A percentile compares a stretch with the other conserved stretches of the same genome.
These are phyloP conservation scores for Callopanchax toddi DNA, from an alignment of 2,113 vertebrate species.

Conservation along the genomic window DNA sequence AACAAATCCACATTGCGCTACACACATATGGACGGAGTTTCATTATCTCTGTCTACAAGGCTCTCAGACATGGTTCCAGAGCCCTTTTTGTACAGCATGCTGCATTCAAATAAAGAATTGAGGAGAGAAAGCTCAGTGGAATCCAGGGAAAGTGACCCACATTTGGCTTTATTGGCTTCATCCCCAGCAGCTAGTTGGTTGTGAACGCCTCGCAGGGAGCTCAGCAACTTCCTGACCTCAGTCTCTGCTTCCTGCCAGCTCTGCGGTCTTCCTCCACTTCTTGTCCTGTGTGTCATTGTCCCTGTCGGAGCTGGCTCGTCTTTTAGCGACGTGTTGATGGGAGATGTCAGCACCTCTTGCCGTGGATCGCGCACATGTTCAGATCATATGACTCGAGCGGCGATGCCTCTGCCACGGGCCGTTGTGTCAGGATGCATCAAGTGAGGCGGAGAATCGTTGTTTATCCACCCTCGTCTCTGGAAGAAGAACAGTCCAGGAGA, in stretches of 20 bases:
- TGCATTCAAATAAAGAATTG: constrained; percentile 51
- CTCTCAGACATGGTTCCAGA: constrained; percentile 23
- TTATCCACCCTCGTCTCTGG: constrained; percentile 42
- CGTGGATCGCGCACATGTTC: neutral
- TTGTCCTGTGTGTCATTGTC: constrained; percentile 13
- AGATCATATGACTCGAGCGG: constrained; percentile 36
- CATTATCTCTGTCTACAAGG: constrained; percentile 5
- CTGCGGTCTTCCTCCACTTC: constrained; percentile 16
- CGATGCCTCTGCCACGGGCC: constrained; percentile 19
- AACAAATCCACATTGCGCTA: constrained; percentile 4
- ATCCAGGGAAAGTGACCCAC: constrained; percentile 60
- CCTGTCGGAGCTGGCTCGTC: constrained; percentile 31
- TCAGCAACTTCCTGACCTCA: constrained; percentile 37
- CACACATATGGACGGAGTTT: neutral
- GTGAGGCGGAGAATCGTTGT: constrained; percentile 23
- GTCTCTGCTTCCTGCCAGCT: constrained; percentile 49
- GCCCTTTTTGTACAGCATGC: constrained; percentile 39
- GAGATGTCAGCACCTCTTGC: constrained; percentile 47
- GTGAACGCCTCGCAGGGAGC: constrained; percentile 26
- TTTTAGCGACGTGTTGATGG: constrained; percentile 35
- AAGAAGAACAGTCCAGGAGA: constrained; percentile 23
- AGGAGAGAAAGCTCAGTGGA: constrained; percentile 17
- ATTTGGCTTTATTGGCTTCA: constrained; percentile 42
- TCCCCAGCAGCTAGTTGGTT: constrained; percentile 34
- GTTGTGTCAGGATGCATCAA: constrained; percentile 43